phyloP scores from a whole-genome alignment of 2,888 invertebrate genomes.

The Heliconius sara region DNA sequence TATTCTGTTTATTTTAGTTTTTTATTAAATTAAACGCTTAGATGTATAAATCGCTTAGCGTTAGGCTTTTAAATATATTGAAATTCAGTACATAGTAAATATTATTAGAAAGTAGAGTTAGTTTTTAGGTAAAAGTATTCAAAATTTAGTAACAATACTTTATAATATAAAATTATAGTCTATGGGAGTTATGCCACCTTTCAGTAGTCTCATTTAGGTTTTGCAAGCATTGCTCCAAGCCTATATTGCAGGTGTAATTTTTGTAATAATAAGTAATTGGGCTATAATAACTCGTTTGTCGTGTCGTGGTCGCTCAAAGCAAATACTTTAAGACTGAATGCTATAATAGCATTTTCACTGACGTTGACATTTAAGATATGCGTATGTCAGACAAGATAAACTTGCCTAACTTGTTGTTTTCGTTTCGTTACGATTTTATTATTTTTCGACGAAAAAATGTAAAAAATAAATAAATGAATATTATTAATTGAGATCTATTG shows the following conservation, averaged over 20 bases:
- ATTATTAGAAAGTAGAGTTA: neutral
- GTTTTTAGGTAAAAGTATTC: neutral
- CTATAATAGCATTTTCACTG: constrained; percentile 15
- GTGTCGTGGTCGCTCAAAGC: constrained; percentile 34
- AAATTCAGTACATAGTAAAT: neutral
- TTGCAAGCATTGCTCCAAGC: constrained; percentile 15
- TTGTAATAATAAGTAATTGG: constrained; percentile 32
- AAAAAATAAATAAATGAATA: neutral
- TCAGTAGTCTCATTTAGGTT: constrained; percentile 18
- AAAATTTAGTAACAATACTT: neutral
- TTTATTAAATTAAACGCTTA: neutral
- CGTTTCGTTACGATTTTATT: no score
- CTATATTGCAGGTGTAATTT: constrained; percentile 26
- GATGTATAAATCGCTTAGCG: neutral
- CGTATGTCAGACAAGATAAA: neutral
- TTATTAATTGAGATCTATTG: no score
- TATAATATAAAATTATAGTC: neutral
- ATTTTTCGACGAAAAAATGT: neutral
- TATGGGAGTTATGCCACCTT: neutral
- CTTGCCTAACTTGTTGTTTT: neutral
- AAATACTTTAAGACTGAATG: constrained; percentile 28
- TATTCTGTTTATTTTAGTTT: neutral
- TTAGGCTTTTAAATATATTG: neutral
- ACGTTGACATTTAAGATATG: neutral
- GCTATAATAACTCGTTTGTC: constrained; percentile 27